phyloP scores from a whole-genome alignment of 2,113 vertebrate species.

The Steatornis caripensis region DNA sequence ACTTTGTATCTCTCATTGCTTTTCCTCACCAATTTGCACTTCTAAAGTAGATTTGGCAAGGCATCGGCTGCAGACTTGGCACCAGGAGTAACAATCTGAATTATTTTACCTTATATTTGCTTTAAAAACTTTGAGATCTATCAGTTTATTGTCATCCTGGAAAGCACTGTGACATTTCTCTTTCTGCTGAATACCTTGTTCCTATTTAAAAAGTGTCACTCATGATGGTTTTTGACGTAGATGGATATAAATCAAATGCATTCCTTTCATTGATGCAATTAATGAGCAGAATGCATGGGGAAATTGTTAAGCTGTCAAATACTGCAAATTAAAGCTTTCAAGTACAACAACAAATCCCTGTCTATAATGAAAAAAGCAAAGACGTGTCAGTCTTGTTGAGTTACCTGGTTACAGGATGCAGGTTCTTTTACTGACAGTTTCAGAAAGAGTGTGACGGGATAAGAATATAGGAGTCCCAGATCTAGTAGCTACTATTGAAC shows the following conservation, averaged over 20 bases:
- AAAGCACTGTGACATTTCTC: neutral
- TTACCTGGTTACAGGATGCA: neutral
- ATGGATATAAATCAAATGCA: neutral
- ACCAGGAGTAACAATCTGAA: neutral
- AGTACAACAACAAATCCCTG: neutral
- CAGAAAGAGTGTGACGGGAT: neutral
- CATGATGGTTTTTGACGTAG: neutral
- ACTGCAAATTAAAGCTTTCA: constrained; percentile 21
- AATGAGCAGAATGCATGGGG: neutral
- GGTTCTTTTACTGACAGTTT: neutral
- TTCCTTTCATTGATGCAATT: constrained; percentile 17
- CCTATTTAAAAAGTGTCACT: constrained; percentile 13
- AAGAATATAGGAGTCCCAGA: neutral
- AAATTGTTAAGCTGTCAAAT: constrained; percentile 2
- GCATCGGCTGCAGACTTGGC: neutral
- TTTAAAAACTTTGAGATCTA: neutral
- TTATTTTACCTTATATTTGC: neutral
- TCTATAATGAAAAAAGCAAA: neutral
- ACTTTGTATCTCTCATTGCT: neutral
- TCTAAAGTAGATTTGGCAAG: constrained; percentile 2
- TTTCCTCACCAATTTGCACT: neutral
- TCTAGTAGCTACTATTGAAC: neutral
- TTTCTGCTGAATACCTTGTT: neutral
- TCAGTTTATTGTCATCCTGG: neutral
- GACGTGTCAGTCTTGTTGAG: neutral